Base-by-base conservation (phyloP, 2,888 invertebrate genomes). In the Thereva unica region DNA sequence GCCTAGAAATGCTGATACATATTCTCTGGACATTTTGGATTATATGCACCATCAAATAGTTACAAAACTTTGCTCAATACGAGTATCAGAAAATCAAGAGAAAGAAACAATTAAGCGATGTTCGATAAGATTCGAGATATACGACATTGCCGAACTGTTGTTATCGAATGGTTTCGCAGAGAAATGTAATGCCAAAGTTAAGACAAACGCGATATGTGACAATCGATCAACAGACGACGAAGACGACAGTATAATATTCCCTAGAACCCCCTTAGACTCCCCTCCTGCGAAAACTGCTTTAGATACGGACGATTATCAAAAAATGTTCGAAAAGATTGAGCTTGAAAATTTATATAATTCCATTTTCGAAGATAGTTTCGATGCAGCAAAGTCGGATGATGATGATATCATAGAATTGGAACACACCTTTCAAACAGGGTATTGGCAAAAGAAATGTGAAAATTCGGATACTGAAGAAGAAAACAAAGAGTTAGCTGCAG, bases 31-130 rank as follows among this genome's bases (percentile, higher is more conserved):
- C 1, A 84, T 85, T 2, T 80, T 90, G 42, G 89, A 91, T 72
- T 83, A 82, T 66, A 83, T 91, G 38, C 87, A 90, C 72, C 78
- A 78, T 3, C 76, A 75, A 1, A 66, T 89, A 2, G 86, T 89
- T 0, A 86, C 86, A 49, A 85, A 86, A 70, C 71, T 83, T 6
- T 85, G 86, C 72, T 77, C 77, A 6, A 77, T 90, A 0, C 82
- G 82, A 44, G 74, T 85, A 3, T 73, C 74, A 7, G 34, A 71
- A n/a, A n/a, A 69, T 1, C 73, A 74, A 2, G 49, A 70, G 2
- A 41, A 61, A 3, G 38, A 57, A 7, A 37, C 34, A 38, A 69
- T 75, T 4, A 75, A 75, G 57, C 57, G 66, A n/a, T 79, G 80
- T 37, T 70, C 68, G 4, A 74, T 80, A 5, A 75, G 74, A 49